Evolutionary conservation across 1,140 invertebrate genomes (phyloP).

Genomic region (Wasmannia auropunctata): DNA sequence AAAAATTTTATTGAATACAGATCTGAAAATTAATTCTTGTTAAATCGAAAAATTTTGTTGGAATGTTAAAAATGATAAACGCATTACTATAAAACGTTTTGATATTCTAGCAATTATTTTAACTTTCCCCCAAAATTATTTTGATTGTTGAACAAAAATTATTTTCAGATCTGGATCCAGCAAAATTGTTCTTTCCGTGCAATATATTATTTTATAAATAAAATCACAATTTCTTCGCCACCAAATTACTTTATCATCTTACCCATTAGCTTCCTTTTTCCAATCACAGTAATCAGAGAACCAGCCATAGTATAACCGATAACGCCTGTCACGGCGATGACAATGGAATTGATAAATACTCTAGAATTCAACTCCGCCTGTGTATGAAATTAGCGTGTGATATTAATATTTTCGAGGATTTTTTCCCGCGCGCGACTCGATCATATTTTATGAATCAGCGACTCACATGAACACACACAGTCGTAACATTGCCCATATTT

Average conservation of each 20-base stretch:
- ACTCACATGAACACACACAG: slow-evolving; percentile 62
- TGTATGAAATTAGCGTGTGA: slow-evolving; percentile 21
- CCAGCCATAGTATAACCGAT: slow-evolving; percentile 82
- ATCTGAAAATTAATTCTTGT: too few relatives aligned
- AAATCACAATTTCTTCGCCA: background rate
- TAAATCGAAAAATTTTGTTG: too few relatives aligned
- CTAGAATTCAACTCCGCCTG: slow-evolving; percentile 77
- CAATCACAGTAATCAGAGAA: slow-evolving; percentile 79
- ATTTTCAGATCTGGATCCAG: too few relatives aligned
- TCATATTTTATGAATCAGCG: background rate
- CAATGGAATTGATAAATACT: slow-evolving; percentile 83
- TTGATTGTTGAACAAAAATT: too few relatives aligned
- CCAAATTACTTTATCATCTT: slow-evolving; percentile 27
- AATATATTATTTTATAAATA: background rate
- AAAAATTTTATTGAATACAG: too few relatives aligned
- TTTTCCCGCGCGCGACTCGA: background rate
- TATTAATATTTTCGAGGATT: background rate
- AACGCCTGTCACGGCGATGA: slow-evolving; percentile 80
- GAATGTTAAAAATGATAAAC: too few relatives aligned
- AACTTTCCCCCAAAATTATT: too few relatives aligned
- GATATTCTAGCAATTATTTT: too few relatives aligned
- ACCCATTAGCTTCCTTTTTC: slow-evolving; percentile 81
- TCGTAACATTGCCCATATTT: background rate
- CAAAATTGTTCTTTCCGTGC: too few relatives aligned
- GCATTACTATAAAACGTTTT: too few relatives aligned